Percentiles rank a stretch among this genome's conserved stretches.
Evolutionary conservation across 2,797 vertebrate species (phyloP).

Genomic region (Corythornis leucogaster): DNA sequence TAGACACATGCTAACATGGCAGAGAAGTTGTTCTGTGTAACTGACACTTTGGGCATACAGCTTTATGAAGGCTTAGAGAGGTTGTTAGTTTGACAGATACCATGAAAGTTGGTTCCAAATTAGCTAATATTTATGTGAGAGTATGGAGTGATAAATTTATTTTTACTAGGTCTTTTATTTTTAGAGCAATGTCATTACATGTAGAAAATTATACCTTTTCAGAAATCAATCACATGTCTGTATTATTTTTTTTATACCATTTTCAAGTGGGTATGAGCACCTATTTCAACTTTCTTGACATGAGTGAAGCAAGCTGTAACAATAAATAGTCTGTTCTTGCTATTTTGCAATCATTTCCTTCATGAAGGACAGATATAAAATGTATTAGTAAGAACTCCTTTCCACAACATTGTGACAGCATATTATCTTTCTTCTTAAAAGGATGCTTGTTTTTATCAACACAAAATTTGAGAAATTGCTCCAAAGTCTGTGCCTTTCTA

Average conservation of each 20-base stretch:
- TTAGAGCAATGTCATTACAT: neutral
- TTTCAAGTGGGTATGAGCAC: slow-evolving; percentile 15
- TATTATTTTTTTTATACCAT: neutral
- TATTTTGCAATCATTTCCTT: slow-evolving; percentile 25
- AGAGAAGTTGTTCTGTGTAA: neutral
- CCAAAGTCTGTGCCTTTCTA: neutral
- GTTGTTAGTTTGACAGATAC: neutral
- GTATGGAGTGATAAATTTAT: neutral
- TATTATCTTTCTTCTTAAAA: slow-evolving; percentile 25
- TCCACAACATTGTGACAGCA: neutral
- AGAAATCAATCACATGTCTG: neutral
- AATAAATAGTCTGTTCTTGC: neutral
- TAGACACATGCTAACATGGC: neutral
- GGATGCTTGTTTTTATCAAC: slow-evolving; percentile 1
- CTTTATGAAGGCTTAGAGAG: neutral
- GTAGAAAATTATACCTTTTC: neutral
- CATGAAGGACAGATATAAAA: neutral
- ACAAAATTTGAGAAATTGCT: slow-evolving; percentile 21
- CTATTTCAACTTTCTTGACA: slow-evolving; percentile 2
- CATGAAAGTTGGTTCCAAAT: neutral
- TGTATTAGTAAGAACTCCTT: neutral
- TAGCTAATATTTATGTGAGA: neutral
- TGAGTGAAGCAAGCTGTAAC: neutral
- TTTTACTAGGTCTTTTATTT: neutral
- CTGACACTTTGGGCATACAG: neutral